Conservation (phyloP, 2,888 invertebrate species). For the Pollenia griseotomentosa region DNA sequence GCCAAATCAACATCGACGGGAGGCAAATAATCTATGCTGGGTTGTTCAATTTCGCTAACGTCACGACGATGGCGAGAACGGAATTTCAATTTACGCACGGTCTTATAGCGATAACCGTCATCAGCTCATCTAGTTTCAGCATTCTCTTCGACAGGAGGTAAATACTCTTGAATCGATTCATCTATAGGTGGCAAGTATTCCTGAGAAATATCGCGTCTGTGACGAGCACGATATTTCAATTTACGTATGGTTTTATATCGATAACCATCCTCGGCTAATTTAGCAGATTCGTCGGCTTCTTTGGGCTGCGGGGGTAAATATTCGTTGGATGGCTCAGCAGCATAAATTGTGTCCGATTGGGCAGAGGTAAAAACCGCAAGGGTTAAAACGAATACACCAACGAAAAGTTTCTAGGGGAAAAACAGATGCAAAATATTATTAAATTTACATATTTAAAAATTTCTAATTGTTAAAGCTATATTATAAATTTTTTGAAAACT, state of each 20-base stretch:
- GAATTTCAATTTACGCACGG: conserved; percentile 81
- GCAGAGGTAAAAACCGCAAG: conserved; percentile 75
- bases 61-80: conserved; percentile 82
- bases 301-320: conserved; percentile 79
- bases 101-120: conserved; percentile 82
- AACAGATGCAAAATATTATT: neutral
- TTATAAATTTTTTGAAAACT: no score
- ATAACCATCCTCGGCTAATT: conserved; percentile 79
- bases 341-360: conserved; percentile 67
- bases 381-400: conserved; percentile 76
- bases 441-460: no score
- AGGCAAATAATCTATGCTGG: conserved; percentile 79
- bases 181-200: conserved; percentile 81
- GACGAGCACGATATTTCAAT: conserved; percentile 76
- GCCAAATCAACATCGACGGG: conserved; percentile 79
- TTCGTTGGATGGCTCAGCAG: conserved; percentile 73
- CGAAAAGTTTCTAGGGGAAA: conserved; percentile 79
- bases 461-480: no score
- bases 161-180: conserved; percentile 78
- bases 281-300: conserved; percentile 75
- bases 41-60: conserved; percentile 80
- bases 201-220: conserved; percentile 79
- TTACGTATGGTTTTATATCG: conserved; percentile 80
- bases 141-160: conserved; percentile 77
- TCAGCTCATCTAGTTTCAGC: conserved; percentile 79